phyloP scores from a whole-genome alignment of 2,797 vertebrate species.

The Cyprinella venusta region DNA sequence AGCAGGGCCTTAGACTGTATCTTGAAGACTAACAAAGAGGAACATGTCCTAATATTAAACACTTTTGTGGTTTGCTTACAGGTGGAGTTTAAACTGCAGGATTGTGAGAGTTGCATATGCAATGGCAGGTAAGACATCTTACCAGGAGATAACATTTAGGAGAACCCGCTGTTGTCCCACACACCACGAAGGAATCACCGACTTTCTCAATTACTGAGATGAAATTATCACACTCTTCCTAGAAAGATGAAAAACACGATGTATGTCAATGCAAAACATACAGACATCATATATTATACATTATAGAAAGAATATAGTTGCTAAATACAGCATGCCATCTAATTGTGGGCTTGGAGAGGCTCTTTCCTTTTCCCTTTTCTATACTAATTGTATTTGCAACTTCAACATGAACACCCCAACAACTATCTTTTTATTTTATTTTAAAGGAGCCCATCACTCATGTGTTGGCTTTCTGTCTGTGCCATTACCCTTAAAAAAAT shows the following conservation, averaged over 20 bases:
- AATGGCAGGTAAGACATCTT: constrained; percentile 58
- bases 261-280: neutral
- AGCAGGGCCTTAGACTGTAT: neutral
- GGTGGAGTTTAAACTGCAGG: neutral
- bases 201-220: constrained; percentile 84
- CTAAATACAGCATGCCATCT: neutral
- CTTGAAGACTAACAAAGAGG: neutral
- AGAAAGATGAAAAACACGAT: constrained; percentile 47
- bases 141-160: constrained; percentile 86
- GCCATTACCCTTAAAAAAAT: constrained; percentile 54
- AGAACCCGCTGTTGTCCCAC: constrained; percentile 81
- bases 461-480: constrained; percentile 12
- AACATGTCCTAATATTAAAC: neutral
- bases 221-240: constrained; percentile 84
- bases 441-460: constrained; percentile 4
- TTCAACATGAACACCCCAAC: neutral
- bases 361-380: constrained; percentile 1
- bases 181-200: constrained; percentile 78
- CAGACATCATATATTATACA: neutral
- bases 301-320: neutral
- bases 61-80: constrained; percentile 6
- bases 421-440: constrained; percentile 29
- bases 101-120: neutral
- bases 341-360: neutral
- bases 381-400: neutral